Evolutionary conservation across 2,888 invertebrate species (phyloP), one percentile per base, ranked within the genome.

Genomic region (Rhaphigaster nebulosa): DNA sequence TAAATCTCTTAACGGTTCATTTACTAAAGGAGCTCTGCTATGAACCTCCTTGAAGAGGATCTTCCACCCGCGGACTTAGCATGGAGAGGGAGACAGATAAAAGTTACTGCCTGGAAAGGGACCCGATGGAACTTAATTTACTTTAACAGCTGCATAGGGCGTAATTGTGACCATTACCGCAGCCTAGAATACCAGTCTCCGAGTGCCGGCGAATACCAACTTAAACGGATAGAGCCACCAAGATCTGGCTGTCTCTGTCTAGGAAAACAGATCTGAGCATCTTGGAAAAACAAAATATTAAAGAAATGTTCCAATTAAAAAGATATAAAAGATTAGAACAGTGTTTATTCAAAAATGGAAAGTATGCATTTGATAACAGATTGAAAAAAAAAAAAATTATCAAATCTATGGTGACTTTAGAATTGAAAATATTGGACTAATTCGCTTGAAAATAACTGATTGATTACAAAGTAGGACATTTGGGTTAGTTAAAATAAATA

Each of bases 111-210:
- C 20, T 23, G 70, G 38, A 38, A 38, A 76, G 38, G 70, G 70
- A 76, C 70, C 70, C 34, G 70, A 76, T 76, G 38, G 70, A 76
- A 76, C 34, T 76, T 76, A 34, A 76, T 76, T 76, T 76, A 76
- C 70, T 76, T 76, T 76, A 76, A 76, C 70, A 76, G 70, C 70
- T 76, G 70, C 20, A 76, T 76, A 76, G 70, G 38, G 12, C 23
- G 70, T 76, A 76, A 76, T 76, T 76, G 70, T 76, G 20, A 76
- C 34, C 38, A 76, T 76, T 38, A 76, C 34, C 70, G 38, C 70
- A 10, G 70, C 23, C 38, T 76, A 34, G 70, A 76, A 76, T 76
- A 76, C 34, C 70, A 38, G 18, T 5, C 70, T 38, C 6, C 1
- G 6, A 38, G 70, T 20, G 12, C 23, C 20, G 20, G 70, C 18